Evolutionary conservation across 1,140 invertebrate species (phyloP), one percentile per base, ranked within the genome.

Genomic region (Lethrus apterus): DNA sequence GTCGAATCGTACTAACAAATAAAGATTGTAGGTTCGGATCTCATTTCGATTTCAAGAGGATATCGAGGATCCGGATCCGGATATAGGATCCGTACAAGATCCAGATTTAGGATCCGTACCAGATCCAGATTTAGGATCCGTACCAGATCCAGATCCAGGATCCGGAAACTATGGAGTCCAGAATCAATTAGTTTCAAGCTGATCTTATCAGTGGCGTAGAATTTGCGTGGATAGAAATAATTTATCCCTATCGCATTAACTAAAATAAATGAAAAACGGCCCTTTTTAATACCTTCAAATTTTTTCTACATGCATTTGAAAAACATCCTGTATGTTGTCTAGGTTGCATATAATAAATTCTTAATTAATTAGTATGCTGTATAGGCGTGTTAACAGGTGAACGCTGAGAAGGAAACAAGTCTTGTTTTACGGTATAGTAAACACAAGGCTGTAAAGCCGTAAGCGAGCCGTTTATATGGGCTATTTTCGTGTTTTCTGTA

Each of bases 301-400:
- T n/a, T n/a, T n/a, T n/a, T n/a, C n/a, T n/a, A n/a, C n/a, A n/a
- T n/a, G n/a, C n/a, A n/a, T n/a, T n/a, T n/a, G n/a, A n/a, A n/a
- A n/a, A n/a, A n/a, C n/a, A n/a, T n/a, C n/a, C n/a, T n/a, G n/a
- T n/a, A n/a, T n/a, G n/a, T n/a, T n/a, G n/a, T n/a, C n/a, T n/a
- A n/a, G n/a, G n/a, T n/a, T n/a, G n/a, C n/a, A n/a, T n/a, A n/a
- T n/a, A n/a, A n/a, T n/a, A n/a, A n/a, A n/a, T n/a, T n/a, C n/a
- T n/a, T n/a, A n/a, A n/a, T n/a, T n/a, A n/a, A 42, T 42, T 13
- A 29, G 17, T 18, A 42, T 36, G 23, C 11, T 8, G 8, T 21
- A 20, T 36, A 36, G 34, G 34, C 11, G 17, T 36, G 34, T 36
- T 36, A 36, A 19, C 34, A 36, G 34, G 34, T 36, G 34, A 21